Base-by-base conservation (phyloP, 2,888 invertebrate species). In the Luperina nickerlii region DNA sequence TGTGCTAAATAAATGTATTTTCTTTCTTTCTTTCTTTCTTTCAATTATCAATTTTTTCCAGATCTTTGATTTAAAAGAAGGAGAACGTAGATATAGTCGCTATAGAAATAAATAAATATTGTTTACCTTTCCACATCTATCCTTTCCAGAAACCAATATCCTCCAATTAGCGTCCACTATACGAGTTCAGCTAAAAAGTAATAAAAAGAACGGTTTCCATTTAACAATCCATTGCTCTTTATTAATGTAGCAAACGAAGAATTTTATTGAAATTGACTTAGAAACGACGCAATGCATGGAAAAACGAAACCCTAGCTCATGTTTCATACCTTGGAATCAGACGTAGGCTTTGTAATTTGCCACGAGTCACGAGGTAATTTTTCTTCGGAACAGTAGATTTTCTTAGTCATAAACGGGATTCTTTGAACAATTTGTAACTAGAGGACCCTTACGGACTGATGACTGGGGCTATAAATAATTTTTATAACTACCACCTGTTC, bases 361-460 rank as follows among this genome's bases (percentile, higher is more conserved):
- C 67, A 72, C 57, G 42, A 78, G 51, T 72, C 67, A 72, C 57
- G 42, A 78, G 45, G 83, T 83, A 75, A 63, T 78, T 83, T 82
- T 86, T 72, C 78, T 70, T 75, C 57, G 57, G 51, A 86, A 78
- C 68, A 48, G 69, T 70, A 67, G 45, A 86, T 78, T 86, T 78
- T 75, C 68, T 63, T 66, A 77, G 63, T 72, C 78, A 69, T 82
- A 78, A 82, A 86, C 76, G 71, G 54, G 63, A 73, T 78, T 86
- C 78, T 73, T 69, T 86, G 72, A 78, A 74, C 78, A 74, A 82
- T 82, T 82, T 78, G 83, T 86, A 86, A 86, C 45, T 71, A 51
- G 62, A 71, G 42, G 45, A 72, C 70, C 51, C 66, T 70, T 72
- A 81, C 20, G 75, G 81, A 71, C n/a, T 76, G 73, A 85, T 77